Conservation (phyloP, 2,113 vertebrate genomes). For the Sturnira hondurensis region DNA sequence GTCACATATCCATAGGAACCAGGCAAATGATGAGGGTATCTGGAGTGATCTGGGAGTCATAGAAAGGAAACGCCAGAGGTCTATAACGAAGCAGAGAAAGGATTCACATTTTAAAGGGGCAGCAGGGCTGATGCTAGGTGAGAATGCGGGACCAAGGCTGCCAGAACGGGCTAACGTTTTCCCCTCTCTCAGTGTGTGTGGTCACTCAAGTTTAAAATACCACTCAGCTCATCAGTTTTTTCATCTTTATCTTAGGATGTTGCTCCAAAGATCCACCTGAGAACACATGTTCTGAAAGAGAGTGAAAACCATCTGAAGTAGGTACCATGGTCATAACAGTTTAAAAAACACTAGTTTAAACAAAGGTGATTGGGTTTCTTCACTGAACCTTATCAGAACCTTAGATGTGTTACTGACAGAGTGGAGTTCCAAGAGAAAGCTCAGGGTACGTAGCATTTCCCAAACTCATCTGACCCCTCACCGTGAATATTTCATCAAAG, state of each 20-base stretch:
- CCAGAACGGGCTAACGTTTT: background rate
- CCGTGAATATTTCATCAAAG: background rate
- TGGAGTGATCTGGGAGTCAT: background rate
- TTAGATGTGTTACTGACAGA: background rate
- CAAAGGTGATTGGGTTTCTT: background rate
- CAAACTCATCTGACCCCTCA: background rate
- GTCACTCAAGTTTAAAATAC: background rate
- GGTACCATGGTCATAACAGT: background rate
- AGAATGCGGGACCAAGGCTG: accelerated
- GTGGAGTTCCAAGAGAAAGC: background rate
- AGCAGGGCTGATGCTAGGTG: background rate
- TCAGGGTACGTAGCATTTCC: background rate
- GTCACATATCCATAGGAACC: background rate
- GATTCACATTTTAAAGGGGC: background rate
- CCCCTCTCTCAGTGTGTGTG: background rate
- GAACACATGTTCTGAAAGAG: background rate
- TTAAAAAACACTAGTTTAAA: background rate
- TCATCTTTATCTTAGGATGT: background rate
- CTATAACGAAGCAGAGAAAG: background rate
- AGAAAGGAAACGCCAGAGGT: too few species aligned
- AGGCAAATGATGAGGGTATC: background rate
- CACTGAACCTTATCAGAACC: background rate
- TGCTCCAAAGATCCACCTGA: background rate
- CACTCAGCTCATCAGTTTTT: background rate
- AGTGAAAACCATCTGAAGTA: background rate